Base-by-base conservation (phyloP, 2,113 vertebrate genomes). In the Urocitellus parryii region DNA sequence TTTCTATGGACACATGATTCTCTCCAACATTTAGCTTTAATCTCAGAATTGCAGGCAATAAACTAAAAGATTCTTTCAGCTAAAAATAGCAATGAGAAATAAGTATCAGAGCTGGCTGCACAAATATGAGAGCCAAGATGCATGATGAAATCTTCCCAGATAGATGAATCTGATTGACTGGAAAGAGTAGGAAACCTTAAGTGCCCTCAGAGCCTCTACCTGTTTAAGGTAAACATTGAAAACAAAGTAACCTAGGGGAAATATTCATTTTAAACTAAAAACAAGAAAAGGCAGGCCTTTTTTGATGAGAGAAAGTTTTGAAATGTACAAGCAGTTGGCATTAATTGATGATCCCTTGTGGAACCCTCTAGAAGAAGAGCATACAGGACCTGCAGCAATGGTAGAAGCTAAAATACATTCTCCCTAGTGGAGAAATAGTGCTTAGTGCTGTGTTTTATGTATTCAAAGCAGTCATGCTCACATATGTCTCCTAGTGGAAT, bases 271-370 rank as follows among this genome's bases (percentile, higher is more conserved):
- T 70, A 72, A 95, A 56, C 22, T 56, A 25, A 79, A 92, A 96
- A 83, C 51, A 80, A 80, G 70, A 85, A 42, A 11, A n/a, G 27
- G 18, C 78, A 91, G 34, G 24, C 16, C 32, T 94, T 95, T 82
- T 68, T 63, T 88, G 14, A 87, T 74, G 20, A 87, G 53, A 87
- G 20, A 93, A 67, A 61, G 76, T 29, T 90, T 90, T 90, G 82
- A 95, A 67, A 90, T 61, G 51, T 45, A 24, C 27, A 51, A 63
- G 37, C 42, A 29, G 22, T 77, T 88, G 63, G 29, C 51, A 42
- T 86, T 73, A 91, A 76, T 93, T 95, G 93, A 90, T 96, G 72
- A 93, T 85, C 32, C 18, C 83, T 79, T 76, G 37, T 22, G 34
- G 83, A 96, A 42, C 16, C 63, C 4, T 68, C 74, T 45, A 61